These are phyloP conservation scores for Ormyrus labotus DNA, from an alignment of 2,888 invertebrate species.

Conservation along the genomic window DNA sequence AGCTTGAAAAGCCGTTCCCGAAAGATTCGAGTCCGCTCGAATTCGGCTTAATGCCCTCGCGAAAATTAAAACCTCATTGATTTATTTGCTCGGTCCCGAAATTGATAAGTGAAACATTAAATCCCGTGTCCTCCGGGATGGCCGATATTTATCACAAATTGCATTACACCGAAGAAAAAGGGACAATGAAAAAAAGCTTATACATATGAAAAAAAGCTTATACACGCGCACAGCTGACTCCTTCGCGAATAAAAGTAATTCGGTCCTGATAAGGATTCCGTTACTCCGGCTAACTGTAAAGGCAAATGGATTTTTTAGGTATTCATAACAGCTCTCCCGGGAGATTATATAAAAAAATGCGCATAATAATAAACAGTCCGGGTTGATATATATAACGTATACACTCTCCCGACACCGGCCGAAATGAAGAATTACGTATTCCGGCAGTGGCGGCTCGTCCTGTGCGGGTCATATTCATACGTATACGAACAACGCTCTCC, in stretches of 20 bases:
- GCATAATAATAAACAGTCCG: constrained; percentile 41
- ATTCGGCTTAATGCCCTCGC: neutral
- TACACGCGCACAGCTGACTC: neutral
- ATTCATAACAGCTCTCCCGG: constrained; percentile 36
- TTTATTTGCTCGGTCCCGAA: constrained; percentile 21
- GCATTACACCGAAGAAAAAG: neutral
- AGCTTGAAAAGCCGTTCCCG: no score
- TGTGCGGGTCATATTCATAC: no score
- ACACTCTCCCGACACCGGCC: neutral
- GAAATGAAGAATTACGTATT: constrained; percentile 27
- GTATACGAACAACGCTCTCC: neutral
- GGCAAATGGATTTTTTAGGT: constrained; percentile 56
- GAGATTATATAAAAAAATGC: constrained; percentile 41
- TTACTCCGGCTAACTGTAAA: constrained; percentile 53
- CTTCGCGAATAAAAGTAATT: constrained; percentile 50
- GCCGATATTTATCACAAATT: constrained; percentile 37
- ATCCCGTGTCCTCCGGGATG: neutral
- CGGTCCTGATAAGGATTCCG: constrained; percentile 51
- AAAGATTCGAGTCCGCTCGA: neutral
- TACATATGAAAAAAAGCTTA: neutral
- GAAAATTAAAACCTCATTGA: constrained; percentile 9
- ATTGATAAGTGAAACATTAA: constrained; percentile 32
- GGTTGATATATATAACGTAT: neutral
- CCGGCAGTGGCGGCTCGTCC: neutral
- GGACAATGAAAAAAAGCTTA: constrained; percentile 10